Evolutionary conservation across 2,113 vertebrate species (phyloP), one percentile per base, ranked within the genome.

Genomic region (Helogale parvula): DNA sequence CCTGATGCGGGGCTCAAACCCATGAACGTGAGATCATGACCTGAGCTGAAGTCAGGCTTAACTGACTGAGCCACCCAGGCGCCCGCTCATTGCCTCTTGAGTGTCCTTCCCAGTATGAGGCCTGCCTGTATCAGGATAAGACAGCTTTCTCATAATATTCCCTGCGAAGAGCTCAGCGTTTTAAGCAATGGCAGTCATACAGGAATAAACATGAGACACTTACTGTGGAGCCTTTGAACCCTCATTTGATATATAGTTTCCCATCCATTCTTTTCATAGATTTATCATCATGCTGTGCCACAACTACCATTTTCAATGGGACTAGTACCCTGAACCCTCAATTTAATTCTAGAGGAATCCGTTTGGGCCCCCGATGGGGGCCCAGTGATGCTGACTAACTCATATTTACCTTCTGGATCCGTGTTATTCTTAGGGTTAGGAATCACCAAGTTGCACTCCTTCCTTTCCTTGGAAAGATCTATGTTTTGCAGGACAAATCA

Each of bases 281-380:
- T 47, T 90, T 52, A 29, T 71, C 38, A 77, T 45, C 60, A 76
- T 5, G 31, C 1, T 1, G 5, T 52, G 47, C 25, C 29, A 57
- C 38, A 41, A 9, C 63, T 85, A 50, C 54, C 45, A 79, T 84
- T 88, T 79, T 50, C 10, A 65, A 31, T 87, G 41, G 60, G 19
- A 7, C 21, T 74, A 60, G 23, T 52, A 74, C 57, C 23, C 35
- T 45, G 16, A 52, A 25, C 21, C 9, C 6, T 66, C 29, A 35
- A 0, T 52, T 69, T 82, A 38, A 76, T 35, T 92, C 74, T 50
- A 52, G 19, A 41, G 33, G 33, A 65, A 3, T 82, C n/a, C 12
- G 31, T 38, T 33, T 29, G 50, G 60, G 31, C n/a, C 0, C 1
- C 4, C 35, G 31, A 0, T 1, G 1, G 29, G 5, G 47, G 76